phyloP scores from a whole-genome alignment of 2,888 invertebrate species.

The Lepidonotus clava region DNA sequence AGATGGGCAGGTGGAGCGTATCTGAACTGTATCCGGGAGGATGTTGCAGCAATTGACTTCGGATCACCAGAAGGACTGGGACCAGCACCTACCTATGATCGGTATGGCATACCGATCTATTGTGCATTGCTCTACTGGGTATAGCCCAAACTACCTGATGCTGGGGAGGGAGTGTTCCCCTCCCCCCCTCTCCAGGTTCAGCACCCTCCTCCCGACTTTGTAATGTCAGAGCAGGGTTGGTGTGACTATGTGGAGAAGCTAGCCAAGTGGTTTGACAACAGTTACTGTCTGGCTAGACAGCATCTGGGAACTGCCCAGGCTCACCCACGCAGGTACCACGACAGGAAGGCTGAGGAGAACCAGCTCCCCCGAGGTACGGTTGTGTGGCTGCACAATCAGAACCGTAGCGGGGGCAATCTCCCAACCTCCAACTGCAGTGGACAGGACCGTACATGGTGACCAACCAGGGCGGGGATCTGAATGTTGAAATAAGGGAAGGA shows the following conservation, averaged over 20 bases:
- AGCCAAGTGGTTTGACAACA: background rate
- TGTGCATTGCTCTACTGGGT: slow-evolving; percentile 61
- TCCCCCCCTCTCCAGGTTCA: slow-evolving; percentile 60
- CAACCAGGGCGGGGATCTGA: background rate
- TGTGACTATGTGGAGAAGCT: background rate
- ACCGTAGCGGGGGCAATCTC: background rate
- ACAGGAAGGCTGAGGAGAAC: background rate
- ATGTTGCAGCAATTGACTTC: background rate
- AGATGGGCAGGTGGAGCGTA: too few relatives aligned
- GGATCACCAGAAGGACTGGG: slow-evolving; percentile 68
- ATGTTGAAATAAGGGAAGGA: background rate
- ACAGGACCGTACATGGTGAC: slow-evolving; percentile 21
- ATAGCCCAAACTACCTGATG: slow-evolving; percentile 63
- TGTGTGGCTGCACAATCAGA: background rate
- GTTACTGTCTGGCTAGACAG: background rate
- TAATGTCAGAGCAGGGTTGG: background rate
- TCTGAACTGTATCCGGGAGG: too few relatives aligned
- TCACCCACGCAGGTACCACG: background rate
- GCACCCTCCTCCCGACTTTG: too few relatives aligned
- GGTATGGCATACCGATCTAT: slow-evolving; percentile 66
- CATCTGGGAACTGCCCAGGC: background rate
- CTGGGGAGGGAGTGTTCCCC: slow-evolving; percentile 61
- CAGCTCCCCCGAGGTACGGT: background rate
- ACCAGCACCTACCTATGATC: slow-evolving; percentile 64
- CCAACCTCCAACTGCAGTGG: background rate